Evolutionary conservation across 2,113 vertebrate species (phyloP).

Genomic region (Grallaria varia): DNA sequence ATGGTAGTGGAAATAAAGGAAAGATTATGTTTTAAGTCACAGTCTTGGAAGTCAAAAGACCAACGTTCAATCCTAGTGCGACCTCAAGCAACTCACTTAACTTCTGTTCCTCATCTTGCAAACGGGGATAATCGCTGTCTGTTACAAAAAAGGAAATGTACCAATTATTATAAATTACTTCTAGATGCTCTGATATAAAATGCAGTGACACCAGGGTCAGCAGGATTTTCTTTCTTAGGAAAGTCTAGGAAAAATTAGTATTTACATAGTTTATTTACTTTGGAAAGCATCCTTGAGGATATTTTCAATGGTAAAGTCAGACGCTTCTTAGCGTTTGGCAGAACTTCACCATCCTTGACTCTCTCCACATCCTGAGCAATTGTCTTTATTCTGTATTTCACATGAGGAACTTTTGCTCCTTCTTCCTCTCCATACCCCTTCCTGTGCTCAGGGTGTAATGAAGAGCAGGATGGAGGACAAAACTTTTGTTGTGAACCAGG

Average conservation of each 20-base stretch:
- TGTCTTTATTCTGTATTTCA: background rate
- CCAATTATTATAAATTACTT: background rate
- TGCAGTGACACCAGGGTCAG: background rate
- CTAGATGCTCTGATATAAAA: background rate
- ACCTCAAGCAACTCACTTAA: background rate
- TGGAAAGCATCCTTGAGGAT: background rate
- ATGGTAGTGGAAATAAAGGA: background rate
- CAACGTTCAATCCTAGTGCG: background rate
- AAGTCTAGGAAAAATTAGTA: background rate
- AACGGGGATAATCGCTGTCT: accelerated
- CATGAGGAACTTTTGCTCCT: background rate
- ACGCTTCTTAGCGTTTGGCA: background rate
- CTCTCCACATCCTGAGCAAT: background rate
- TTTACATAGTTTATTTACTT: background rate
- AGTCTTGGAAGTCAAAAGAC: background rate
- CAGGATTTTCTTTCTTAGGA: background rate
- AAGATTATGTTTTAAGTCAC: background rate
- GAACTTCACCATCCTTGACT: background rate
- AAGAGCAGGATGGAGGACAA: background rate
- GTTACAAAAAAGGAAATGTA: background rate
- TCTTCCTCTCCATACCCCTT: background rate
- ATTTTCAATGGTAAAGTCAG: constrained; percentile 1
- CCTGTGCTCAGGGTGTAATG: background rate
- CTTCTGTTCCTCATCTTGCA: background rate
- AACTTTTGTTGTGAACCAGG: background rate